phyloP scores from a whole-genome alignment of 2,888 invertebrate species.

The Cremastinae sp. region DNA sequence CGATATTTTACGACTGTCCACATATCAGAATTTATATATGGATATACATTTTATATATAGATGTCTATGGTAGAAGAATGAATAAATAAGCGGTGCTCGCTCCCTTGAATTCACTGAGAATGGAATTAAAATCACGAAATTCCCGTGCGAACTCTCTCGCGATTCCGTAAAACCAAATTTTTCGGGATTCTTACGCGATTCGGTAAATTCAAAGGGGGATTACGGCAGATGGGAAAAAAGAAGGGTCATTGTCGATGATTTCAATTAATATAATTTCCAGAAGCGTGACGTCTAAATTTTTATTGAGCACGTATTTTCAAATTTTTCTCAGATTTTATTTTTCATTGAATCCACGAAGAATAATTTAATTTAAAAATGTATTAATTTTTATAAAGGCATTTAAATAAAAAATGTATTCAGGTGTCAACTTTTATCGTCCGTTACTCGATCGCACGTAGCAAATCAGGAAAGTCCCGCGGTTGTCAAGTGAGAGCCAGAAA shows the following conservation, averaged over 20 bases:
- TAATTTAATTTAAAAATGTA: too few species aligned
- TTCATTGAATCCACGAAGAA: too few species aligned
- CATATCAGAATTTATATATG: slow-evolving; percentile 11
- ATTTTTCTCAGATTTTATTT: too few species aligned
- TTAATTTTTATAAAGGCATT: too few species aligned
- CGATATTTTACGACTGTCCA: slow-evolving; percentile 65
- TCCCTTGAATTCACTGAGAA: slow-evolving; percentile 9
- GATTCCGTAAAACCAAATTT: not conserved
- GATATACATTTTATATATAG: slow-evolving; percentile 8
- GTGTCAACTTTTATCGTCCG: slow-evolving; percentile 18
- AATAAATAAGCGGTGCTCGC: slow-evolving; percentile 28
- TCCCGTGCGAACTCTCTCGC: slow-evolving; percentile 71
- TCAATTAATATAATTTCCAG: too few species aligned
- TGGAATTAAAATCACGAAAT: slow-evolving; percentile 64
- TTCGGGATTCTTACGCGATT: slow-evolving; percentile 35
- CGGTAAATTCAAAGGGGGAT: not conserved
- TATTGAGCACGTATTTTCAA: too few species aligned
- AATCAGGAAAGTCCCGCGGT: slow-evolving; percentile 22
- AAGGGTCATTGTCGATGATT: too few species aligned
- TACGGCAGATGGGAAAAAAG: not conserved
- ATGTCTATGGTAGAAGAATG: not conserved
- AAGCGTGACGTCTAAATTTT: too few species aligned
- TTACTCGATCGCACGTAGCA: slow-evolving; percentile 31
- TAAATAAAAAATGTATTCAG: too few species aligned
- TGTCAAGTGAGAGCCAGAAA: slow-evolving; percentile 24